phyloP scores from a whole-genome alignment of 1,140 invertebrate species.

The Zaprionus ghesquierei region DNA sequence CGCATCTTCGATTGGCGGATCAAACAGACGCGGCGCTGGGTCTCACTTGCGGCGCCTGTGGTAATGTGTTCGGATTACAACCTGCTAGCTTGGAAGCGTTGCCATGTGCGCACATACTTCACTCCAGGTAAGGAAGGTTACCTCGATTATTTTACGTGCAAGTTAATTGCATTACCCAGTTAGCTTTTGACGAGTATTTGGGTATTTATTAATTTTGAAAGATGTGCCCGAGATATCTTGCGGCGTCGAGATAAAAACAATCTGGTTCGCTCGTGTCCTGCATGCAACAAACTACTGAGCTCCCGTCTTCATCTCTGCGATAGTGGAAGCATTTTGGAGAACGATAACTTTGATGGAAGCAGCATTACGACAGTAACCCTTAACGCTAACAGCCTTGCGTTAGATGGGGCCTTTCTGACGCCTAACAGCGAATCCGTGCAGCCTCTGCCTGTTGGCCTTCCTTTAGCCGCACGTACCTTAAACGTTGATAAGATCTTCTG shows the following conservation, averaged over 20 bases:
- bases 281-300: slow-evolving; percentile 86
- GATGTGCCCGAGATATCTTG: slow-evolving; percentile 88
- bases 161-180: no score
- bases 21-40: slow-evolving; percentile 89
- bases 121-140: slow-evolving; percentile 90
- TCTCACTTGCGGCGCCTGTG: slow-evolving; percentile 90
- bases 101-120: slow-evolving; percentile 92
- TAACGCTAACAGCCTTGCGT: slow-evolving; percentile 36
- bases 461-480: background rate
- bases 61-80: slow-evolving; percentile 89
- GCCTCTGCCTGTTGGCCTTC: slow-evolving; percentile 18
- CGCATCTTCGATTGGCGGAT: slow-evolving; percentile 88
- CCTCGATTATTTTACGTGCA: no score
- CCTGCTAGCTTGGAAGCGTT: slow-evolving; percentile 89
- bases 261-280: slow-evolving; percentile 84
- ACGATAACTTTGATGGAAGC: slow-evolving; percentile 45
- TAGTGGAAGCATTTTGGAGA: slow-evolving; percentile 12
- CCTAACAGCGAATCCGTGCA: slow-evolving; percentile 35
- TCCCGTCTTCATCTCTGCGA: slow-evolving; percentile 83
- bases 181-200: no score
- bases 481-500: slow-evolving; percentile 34
- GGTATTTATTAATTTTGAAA: slow-evolving; percentile 59
- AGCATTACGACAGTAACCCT: slow-evolving; percentile 30
- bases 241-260: slow-evolving; percentile 86
- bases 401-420: slow-evolving; percentile 33